Conservation (phyloP, 1,140 invertebrate genomes). For the Epicauta chinensis region DNA sequence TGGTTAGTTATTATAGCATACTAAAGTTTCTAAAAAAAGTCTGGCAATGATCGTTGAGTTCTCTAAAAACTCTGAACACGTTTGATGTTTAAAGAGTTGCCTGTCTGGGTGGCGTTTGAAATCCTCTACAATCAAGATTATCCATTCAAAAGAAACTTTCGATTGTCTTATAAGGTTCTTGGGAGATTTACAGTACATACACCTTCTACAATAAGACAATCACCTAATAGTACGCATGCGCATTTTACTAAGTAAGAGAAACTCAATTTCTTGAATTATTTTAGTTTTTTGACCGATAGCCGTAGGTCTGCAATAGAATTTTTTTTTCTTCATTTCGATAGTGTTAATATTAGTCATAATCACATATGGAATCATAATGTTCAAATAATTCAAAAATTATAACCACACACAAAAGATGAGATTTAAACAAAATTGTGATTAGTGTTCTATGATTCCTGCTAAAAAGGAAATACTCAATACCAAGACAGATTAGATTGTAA, state of each 20-base stretch:
- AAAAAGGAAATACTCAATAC: no score
- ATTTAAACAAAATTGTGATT: neutral
- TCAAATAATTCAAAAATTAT: neutral
- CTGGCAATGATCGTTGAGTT: no score
- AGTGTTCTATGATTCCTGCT: neutral
- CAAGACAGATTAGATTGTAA: no score
- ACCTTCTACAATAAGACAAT: constrained; percentile 31
- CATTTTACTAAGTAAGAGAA: constrained; percentile 26
- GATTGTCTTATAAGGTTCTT: constrained; percentile 20
- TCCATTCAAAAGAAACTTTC: neutral
- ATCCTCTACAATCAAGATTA: no score
- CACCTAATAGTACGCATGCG: constrained; percentile 33
- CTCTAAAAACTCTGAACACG: no score
- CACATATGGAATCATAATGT: no score
- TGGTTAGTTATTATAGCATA: no score
- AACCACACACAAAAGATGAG: neutral
- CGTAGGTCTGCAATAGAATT: constrained; percentile 3
- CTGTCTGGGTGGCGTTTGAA: no score
- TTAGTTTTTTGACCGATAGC: constrained; percentile 16
- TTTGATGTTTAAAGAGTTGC: neutral
- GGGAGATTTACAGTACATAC: constrained; percentile 21
- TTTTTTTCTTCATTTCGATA: neutral
- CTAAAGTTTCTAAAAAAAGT: no score
- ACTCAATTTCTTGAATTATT: constrained; percentile 13
- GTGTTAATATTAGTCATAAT: no score